Conservation (phyloP, 2,888 invertebrate genomes). For the Acleris cristana region DNA sequence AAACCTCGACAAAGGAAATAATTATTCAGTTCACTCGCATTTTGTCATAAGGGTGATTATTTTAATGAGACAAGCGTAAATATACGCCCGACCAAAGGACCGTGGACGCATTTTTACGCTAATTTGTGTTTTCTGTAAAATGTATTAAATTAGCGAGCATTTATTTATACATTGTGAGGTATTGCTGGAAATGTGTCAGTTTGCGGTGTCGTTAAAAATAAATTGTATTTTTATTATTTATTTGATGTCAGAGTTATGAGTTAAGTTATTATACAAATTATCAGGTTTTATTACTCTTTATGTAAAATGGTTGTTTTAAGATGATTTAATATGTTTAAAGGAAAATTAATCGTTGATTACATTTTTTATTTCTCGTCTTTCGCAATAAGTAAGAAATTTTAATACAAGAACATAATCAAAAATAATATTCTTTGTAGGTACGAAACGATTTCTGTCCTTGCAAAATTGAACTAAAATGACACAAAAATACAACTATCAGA, state of each 20-base stretch:
- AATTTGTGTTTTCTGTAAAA: slow-evolving; percentile 54
- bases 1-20: slow-evolving; percentile 13
- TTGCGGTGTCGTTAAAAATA: slow-evolving; percentile 14
- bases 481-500: too few species aligned
- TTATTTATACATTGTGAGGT: slow-evolving; percentile 49
- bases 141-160: slow-evolving; percentile 41
- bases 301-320: not conserved
- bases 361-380: not conserved
- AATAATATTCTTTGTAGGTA: too few species aligned
- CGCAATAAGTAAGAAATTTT: not conserved
- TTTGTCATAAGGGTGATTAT: slow-evolving; percentile 39
- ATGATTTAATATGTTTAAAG: not conserved
- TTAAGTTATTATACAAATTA: slow-evolving; percentile 15
- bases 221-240: slow-evolving; percentile 3
- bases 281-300: not conserved
- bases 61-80: slow-evolving; percentile 45
- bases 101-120: slow-evolving; percentile 47
- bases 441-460: not conserved
- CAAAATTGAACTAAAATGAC: not conserved
- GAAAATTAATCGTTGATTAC: not conserved
- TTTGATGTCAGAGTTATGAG: slow-evolving; percentile 12
- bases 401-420: too few species aligned
- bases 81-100: slow-evolving; percentile 46
- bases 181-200: slow-evolving; percentile 35
- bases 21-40: not conserved